Base-by-base conservation (phyloP, 2,888 invertebrate genomes). In the Danaus chrysippus region DNA sequence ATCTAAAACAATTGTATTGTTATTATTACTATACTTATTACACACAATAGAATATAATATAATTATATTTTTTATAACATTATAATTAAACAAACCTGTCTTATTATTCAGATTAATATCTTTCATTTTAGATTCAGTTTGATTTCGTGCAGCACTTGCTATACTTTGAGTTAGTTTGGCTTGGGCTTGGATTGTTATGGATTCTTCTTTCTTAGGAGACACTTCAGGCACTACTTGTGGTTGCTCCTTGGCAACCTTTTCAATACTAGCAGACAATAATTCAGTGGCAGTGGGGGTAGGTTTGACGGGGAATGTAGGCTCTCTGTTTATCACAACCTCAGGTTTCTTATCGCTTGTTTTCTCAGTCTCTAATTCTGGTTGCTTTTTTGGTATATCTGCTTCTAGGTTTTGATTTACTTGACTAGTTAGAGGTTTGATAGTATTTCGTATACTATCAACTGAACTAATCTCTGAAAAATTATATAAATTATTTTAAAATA, bases 31-130 rank as follows among this genome's bases (percentile, higher is more conserved):
- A 59, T 23, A 10, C 46, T 41, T 42, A 19, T 44, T 41, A 19
- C 46, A 59, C 10, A 19, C 17, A 54, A 15, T 15, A 53, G 42
- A 62, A 54, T 42, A 1, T 52, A 11, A 13, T 42, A n/a, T 19
- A n/a, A n/a, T n/a, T n/a, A 59, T 42, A 53, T 43, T 12, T 13
- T 10, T 62, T 63, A 34, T 3, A 34, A 34, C 1, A 34, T 34
- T 34, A 34, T 34, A 34, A 34, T 34, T 34, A 34, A 13, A 82
- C 82, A 70, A 73, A 90, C 90, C 90, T 82, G 81, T 73, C 69
- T 84, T 84, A 81, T 76, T 87, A 66, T 87, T 89, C 66, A 85
- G 79, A 72, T 89, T 87, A 73, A 87, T 83, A 84, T 90, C 90
- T 83, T 87, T 90, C 88, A 90, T 90, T 72, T 83, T 88, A 73